Conservation (phyloP, 2,113 vertebrate genomes). For the Choloepus hoffmanni region DNA sequence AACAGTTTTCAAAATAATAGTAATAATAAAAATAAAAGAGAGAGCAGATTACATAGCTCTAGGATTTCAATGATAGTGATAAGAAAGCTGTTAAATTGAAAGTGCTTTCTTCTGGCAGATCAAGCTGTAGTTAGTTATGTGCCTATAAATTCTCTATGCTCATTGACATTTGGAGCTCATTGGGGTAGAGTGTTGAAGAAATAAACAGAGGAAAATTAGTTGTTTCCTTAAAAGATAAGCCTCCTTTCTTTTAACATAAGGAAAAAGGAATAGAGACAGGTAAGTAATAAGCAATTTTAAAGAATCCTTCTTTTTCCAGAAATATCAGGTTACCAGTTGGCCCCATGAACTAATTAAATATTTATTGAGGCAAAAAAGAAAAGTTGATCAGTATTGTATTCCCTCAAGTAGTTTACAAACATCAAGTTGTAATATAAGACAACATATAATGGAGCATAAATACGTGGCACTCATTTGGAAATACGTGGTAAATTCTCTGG, state of each 20-base stretch:
- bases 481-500: neutral
- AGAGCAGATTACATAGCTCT: slow-evolving; percentile 82
- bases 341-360: neutral
- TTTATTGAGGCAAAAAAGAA: slow-evolving; percentile 21
- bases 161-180: neutral
- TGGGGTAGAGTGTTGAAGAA: neutral
- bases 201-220: neutral
- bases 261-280: fast-evolving
- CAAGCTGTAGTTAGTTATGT: neutral
- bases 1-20: slow-evolving; percentile 79
- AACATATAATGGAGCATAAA: neutral
- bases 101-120: slow-evolving; percentile 26
- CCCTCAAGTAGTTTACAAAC: slow-evolving; percentile 18
- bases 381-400: neutral
- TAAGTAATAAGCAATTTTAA: slow-evolving; percentile 19
- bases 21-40: slow-evolving; percentile 82
- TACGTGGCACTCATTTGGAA: neutral
- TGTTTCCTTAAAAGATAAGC: neutral
- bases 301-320: neutral
- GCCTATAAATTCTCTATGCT: neutral
- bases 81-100: slow-evolving; percentile 78
- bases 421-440: neutral
- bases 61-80: slow-evolving; percentile 81
- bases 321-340: slow-evolving; percentile 12
- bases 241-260: neutral